Evolutionary conservation across 2,113 vertebrate genomes (phyloP).

Genomic region (Sceloporus undulatus): DNA sequence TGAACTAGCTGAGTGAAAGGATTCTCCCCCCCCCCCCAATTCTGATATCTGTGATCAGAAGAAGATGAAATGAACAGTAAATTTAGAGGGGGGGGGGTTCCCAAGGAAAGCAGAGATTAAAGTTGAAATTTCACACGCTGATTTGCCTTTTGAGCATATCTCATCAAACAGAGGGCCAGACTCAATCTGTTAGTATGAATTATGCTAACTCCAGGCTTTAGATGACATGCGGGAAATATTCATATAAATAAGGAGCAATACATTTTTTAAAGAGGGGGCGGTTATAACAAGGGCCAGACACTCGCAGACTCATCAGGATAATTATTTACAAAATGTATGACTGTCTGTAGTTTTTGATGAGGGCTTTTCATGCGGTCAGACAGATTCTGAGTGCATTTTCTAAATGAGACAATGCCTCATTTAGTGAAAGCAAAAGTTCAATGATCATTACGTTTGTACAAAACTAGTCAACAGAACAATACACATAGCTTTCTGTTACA

Average conservation of each 20-base stretch:
- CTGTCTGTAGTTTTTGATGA: conserved; percentile 41
- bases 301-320: not conserved
- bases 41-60: conserved; percentile 37
- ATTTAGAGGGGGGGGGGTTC: conserved; percentile 16
- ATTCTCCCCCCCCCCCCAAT: not conserved
- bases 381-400: conserved; percentile 44
- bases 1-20: conserved; percentile 34
- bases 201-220: conserved; percentile 32
- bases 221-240: conserved; percentile 40
- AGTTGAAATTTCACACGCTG: conserved; percentile 15
- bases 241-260: conserved; percentile 37
- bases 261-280: conserved; percentile 37
- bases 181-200: conserved; percentile 31
- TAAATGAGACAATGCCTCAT: conserved; percentile 45
- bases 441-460: conserved; percentile 12
- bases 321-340: conserved; percentile 48
- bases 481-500: conserved; percentile 23
- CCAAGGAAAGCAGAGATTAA: conserved; percentile 13
- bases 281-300: not conserved
- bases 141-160: conserved; percentile 32
- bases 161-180: conserved; percentile 31
- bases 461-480: not conserved
- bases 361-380: conserved; percentile 22
- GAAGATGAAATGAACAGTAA: not conserved
- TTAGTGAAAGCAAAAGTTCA: conserved; percentile 40